phyloP scores from a whole-genome alignment of 2,797 vertebrate species.

The Novumbra hubbsi region DNA sequence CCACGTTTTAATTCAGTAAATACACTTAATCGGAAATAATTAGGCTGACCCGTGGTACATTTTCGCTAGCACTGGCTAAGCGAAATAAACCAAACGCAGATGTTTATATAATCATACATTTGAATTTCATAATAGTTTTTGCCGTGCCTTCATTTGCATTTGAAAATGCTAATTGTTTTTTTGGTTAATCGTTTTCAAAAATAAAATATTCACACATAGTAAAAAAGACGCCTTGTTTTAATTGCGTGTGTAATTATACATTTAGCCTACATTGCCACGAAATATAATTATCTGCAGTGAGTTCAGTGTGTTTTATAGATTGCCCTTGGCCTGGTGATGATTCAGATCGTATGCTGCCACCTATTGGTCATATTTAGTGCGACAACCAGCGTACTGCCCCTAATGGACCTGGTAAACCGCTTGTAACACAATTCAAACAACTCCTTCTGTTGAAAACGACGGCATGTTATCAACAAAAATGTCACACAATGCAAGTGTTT shows the following conservation, averaged over 20 bases:
- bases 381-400: not conserved
- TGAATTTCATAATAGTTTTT: not conserved
- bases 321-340: constrained; percentile 14
- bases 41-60: not conserved
- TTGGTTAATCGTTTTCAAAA: not conserved
- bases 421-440: not conserved
- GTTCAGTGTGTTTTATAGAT: not conserved
- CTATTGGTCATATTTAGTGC: constrained; percentile 42
- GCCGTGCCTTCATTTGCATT: not conserved
- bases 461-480: not conserved
- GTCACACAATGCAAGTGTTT: not conserved
- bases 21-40: not conserved
- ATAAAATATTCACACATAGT: not conserved
- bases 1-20: not conserved
- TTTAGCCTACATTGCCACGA: not conserved
- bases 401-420: not conserved
- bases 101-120: not conserved
- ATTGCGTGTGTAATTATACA: too few species aligned
- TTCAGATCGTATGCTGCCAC: constrained; percentile 66
- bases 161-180: not conserved
- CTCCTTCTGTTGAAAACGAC: too few species aligned
- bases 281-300: not conserved
- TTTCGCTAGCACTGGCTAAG: not conserved
- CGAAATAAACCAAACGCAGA: not conserved
- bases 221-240: not conserved